Conservation (phyloP, 2,113 vertebrate species). For the Mesitornis unicolor region DNA sequence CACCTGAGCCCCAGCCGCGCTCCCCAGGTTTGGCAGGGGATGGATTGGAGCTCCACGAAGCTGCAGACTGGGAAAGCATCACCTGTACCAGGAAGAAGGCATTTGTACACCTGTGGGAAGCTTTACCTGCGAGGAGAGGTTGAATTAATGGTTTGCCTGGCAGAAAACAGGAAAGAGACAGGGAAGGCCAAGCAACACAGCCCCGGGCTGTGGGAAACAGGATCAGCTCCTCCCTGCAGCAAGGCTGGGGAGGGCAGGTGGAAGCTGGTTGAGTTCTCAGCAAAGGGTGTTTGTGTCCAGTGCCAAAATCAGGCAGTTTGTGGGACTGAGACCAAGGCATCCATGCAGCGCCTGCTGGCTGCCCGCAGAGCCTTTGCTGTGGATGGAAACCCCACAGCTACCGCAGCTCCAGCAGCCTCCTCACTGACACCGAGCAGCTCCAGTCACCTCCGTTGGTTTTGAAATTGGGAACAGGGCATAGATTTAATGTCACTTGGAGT, state of each 20-base stretch:
- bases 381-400: not conserved
- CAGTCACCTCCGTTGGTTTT: not conserved
- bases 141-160: not conserved
- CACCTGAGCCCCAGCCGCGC: not conserved
- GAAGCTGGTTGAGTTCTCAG: not conserved
- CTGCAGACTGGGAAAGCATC: not conserved
- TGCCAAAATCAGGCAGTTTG: not conserved
- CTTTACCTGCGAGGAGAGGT: not conserved
- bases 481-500: not conserved
- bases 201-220: accelerated
- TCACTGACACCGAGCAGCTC: not conserved
- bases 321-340: not conserved
- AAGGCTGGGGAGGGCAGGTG: accelerated
- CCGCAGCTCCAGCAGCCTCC: not conserved
- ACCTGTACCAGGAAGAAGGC: not conserved
- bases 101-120: accelerated
- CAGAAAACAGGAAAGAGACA: not conserved
- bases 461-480: not conserved
- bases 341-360: accelerated
- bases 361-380: not conserved
- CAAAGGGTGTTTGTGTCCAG: not conserved
- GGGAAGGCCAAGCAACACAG: not conserved
- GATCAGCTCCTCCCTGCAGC: not conserved
- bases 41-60: not conserved
- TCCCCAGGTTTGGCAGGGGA: not conserved